Evolutionary conservation across 2,888 invertebrate species (phyloP).

Genomic region (Griposia aprilina): DNA sequence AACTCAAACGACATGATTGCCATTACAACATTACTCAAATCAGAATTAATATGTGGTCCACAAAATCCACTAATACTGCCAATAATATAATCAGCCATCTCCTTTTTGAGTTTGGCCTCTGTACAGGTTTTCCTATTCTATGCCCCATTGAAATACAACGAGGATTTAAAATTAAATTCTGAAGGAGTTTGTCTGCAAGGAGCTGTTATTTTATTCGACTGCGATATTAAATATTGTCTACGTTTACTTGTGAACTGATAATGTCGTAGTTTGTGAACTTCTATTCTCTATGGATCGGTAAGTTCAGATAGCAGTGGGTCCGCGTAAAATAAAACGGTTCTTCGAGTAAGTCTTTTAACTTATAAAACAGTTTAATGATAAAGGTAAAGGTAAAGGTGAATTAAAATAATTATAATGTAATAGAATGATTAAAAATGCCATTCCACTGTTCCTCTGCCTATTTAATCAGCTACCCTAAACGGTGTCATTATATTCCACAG

Average conservation of each 20-base stretch:
- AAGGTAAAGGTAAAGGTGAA: background rate
- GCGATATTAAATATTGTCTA: constrained; percentile 46
- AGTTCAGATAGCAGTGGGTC: background rate
- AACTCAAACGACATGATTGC: no score
- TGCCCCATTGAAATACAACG: constrained; percentile 45
- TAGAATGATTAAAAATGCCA: background rate
- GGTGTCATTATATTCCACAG: no score
- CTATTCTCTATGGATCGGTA: constrained; percentile 31
- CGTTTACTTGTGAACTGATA: constrained; percentile 34
- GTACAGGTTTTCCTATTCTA: background rate
- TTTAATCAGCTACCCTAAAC: background rate
- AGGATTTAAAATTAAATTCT: constrained; percentile 60
- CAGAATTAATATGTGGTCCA: no score
- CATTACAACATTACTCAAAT: no score
- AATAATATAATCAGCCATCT: no score
- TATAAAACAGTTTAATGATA: background rate
- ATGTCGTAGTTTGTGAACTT: constrained; percentile 37
- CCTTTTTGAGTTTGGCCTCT: background rate
- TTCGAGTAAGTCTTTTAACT: background rate
- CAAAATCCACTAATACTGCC: no score
- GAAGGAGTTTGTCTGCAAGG: constrained; percentile 48
- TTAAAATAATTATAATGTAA: background rate
- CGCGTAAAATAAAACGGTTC: background rate
- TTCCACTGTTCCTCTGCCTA: background rate
- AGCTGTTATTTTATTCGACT: constrained; percentile 44